Evolutionary conservation across 92 coral and sea anemone genomes (phyloP).

Genomic region (Hydrozoanthus gracilis): DNA sequence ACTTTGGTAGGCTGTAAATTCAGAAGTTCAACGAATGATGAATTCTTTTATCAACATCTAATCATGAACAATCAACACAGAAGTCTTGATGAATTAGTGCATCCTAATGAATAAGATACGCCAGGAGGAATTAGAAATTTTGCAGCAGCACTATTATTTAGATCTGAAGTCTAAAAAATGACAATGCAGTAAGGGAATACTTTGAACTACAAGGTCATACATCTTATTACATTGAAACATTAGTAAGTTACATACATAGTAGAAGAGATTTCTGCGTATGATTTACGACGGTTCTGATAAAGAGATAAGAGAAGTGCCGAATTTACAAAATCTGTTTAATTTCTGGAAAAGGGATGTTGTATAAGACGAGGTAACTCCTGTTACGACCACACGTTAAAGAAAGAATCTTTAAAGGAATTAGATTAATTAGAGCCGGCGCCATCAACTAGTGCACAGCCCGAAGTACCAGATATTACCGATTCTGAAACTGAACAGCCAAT

Average conservation of each 20-base stretch:
- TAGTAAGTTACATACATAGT: not conserved
- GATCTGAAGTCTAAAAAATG: not conserved
- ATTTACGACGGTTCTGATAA: no score
- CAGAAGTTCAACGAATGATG: not conserved
- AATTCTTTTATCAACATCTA: conserved; percentile 36
- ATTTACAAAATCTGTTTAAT: no score
- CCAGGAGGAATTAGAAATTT: not conserved
- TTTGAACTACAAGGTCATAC: not conserved
- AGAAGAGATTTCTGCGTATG: not conserved
- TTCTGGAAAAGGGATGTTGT: no score
- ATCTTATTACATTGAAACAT: not conserved
- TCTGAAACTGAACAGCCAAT: no score
- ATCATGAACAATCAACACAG: conserved; percentile 10
- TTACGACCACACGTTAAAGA: no score
- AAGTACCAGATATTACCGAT: no score
- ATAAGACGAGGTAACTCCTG: no score
- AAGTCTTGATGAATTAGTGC: not conserved
- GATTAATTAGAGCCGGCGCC: no score
- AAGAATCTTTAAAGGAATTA: no score
- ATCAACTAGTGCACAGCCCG: no score
- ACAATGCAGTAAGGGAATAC: not conserved
- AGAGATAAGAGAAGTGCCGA: no score
- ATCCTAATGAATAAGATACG: not conserved
- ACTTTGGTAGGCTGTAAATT: conserved; percentile 30
- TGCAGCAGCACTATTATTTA: not conserved